A percentile compares a stretch with the other conserved stretches of the same genome.
Evolutionary conservation across 2,797 vertebrate genomes (phyloP).

Genomic region (Sebastolobus altivelis): DNA sequence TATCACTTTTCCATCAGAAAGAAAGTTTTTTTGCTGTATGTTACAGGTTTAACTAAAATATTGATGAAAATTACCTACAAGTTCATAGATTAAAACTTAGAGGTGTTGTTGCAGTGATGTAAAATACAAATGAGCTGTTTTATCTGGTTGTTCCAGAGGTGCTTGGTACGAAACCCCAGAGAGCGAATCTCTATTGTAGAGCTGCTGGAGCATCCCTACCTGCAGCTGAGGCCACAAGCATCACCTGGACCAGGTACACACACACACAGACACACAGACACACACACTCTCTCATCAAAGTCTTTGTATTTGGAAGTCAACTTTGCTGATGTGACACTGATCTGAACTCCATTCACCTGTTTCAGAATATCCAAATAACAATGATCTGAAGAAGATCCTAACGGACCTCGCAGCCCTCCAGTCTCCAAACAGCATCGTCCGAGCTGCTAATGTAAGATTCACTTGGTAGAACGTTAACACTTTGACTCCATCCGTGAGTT

Average conservation of each 20-base stretch:
- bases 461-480: not conserved
- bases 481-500: not conserved
- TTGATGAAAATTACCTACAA: not conserved
- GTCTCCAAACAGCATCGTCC: conserved; percentile 95
- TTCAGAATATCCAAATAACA: conserved; percentile 64
- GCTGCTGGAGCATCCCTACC: conserved; percentile 91
- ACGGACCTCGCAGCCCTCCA: conserved; percentile 93
- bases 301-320: not conserved
- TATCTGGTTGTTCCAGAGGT: conserved; percentile 80
- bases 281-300: not conserved
- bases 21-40: not conserved
- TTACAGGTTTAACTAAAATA: not conserved
- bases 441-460: conserved; percentile 91
- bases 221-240: conserved; percentile 88
- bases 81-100: not conserved
- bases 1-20: not conserved
- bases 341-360: not conserved
- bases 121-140: not conserved
- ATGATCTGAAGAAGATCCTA: conserved; percentile 91
- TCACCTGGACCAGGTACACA: conserved; percentile 85
- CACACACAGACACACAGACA: not conserved
- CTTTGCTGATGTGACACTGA: not conserved
- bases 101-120: not conserved
- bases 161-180: conserved; percentile 93
- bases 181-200: conserved; percentile 93